Evolutionary conservation across 2,888 invertebrate species (phyloP), one percentile per base, ranked within the genome.

Genomic region (Drosophila testacea): DNA sequence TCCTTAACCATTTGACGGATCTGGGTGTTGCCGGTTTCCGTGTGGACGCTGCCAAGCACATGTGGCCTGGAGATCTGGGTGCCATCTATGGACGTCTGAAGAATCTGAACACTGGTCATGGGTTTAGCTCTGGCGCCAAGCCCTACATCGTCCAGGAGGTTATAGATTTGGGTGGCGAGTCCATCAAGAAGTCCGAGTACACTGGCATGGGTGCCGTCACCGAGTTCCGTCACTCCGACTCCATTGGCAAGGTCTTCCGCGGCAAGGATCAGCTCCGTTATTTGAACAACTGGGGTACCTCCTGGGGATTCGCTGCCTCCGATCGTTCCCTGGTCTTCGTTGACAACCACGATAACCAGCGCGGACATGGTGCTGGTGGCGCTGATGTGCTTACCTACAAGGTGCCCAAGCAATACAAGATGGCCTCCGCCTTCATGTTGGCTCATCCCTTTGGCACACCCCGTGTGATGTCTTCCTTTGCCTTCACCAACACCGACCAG

Each of bases 311-410:
- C 22, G 89, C 96, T 0, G 93, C 94, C 9, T 94, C 94, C 0
- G 90, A 88, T 0, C 94, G 94, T 57, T 94, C 97, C 0, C 89
- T 97, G 0, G 95, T 96, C n/a, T 97, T 98, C 89, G 94, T 98
- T 38, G 98, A 98, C 89, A 98, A 98, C 93, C 98, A 98, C 89
- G 98, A 98, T 91, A 97, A 96, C 90, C 97, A 98, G 92, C 94
- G 98, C 88, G 96, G 95, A 4, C 95, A 95, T 74, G 95, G 95
- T 54, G 95, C 94, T 50, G 93, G 93, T 7, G 94, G 94, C 50
- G 93, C 92, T 7, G 90, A 92, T 67, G 94, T 96, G 46, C 93
- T 97, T 9, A 96, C 95, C 2, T 95, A 96, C 92, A 96, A 96
- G 84, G 91, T 93, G 1, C n/a, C 95, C 0, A 95, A 94, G 86